These are phyloP conservation scores for Heliconius aoede DNA, from an alignment of 2,888 invertebrate species.

Conservation along the genomic window DNA sequence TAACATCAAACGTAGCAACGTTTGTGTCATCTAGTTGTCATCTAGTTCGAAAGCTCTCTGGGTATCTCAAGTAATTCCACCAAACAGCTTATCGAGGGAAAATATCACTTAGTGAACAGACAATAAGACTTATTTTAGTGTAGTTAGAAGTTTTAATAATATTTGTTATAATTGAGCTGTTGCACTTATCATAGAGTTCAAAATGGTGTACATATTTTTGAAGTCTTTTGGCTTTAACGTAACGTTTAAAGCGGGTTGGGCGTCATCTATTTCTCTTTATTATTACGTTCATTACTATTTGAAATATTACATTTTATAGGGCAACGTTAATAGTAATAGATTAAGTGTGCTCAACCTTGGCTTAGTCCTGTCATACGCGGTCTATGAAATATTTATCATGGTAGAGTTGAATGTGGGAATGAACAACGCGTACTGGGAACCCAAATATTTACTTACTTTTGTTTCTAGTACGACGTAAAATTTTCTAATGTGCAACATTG, in stretches of 20 bases:
- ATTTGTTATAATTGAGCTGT: conserved; percentile 50
- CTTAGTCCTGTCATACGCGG: conserved; percentile 53
- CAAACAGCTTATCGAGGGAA: not conserved
- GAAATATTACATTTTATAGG: conserved; percentile 45
- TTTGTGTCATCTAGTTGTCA: conserved; percentile 6
- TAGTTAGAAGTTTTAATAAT: conserved; percentile 43
- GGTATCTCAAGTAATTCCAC: conserved; percentile 8
- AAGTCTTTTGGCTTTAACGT: conserved; percentile 38
- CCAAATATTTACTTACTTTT: conserved; percentile 4
- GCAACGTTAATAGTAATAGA: conserved; percentile 51
- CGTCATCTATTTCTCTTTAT: conserved; percentile 36
- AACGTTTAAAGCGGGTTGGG: conserved; percentile 33
- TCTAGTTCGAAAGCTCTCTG: conserved; percentile 5
- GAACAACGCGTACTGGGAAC: conserved; percentile 10
- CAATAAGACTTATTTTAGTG: not conserved
- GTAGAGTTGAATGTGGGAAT: conserved; percentile 50
- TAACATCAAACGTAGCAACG: not conserved
- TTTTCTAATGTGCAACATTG: not conserved
- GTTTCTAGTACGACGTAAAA: not conserved
- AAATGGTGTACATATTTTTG: conserved; percentile 42
- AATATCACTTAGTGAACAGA: not conserved
- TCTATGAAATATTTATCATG: conserved; percentile 64
- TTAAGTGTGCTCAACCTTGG: conserved; percentile 57
- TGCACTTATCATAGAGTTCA: conserved; percentile 45
- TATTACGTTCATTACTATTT: conserved; percentile 42